A percentile compares a stretch with the other conserved stretches of the same genome.
Evolutionary conservation across 2,113 vertebrate species (phyloP).

Genomic region (Corydoras maculifer): DNA sequence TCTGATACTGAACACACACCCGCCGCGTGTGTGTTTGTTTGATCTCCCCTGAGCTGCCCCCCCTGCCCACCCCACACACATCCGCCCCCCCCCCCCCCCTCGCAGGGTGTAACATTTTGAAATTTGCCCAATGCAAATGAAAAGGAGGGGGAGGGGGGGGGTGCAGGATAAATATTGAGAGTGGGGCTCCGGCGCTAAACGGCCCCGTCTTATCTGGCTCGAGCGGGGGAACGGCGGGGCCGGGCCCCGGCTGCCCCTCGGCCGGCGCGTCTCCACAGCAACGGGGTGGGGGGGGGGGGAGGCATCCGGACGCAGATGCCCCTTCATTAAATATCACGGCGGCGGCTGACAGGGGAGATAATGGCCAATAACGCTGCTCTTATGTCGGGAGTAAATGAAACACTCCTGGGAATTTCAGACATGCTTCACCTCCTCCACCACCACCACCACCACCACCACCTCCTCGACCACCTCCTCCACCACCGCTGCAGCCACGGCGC

Average conservation of each 20-base stretch:
- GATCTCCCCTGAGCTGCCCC: too few relatives aligned
- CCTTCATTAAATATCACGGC: constrained; percentile 95
- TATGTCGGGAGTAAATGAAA: constrained; percentile 93
- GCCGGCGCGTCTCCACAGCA: constrained; percentile 73
- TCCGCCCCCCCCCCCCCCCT: neutral
- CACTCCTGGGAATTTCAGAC: constrained; percentile 80
- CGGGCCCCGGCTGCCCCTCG: constrained; percentile 30
- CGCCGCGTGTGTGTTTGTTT: too few relatives aligned
- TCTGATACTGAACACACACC: too few relatives aligned
- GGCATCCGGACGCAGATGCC: constrained; percentile 82
- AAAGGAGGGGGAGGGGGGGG: neutral
- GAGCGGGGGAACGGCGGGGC: constrained; percentile 46
- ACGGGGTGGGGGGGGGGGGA: constrained; percentile 85
- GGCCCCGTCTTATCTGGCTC: constrained; percentile 50
- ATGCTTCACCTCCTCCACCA: constrained; percentile 13
- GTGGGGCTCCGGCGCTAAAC: constrained; percentile 42
- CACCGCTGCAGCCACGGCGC: too few relatives aligned
- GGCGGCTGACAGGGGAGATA: constrained; percentile 90
- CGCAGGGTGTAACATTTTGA: constrained; percentile 31
- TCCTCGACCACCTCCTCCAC: too few relatives aligned
- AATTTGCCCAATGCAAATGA: constrained; percentile 46
- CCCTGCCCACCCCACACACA: too few relatives aligned
- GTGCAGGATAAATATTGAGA: constrained; percentile 47
- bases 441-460: too few relatives aligned
- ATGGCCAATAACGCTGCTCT: constrained; percentile 92